Base-by-base conservation (phyloP, 2,797 vertebrate species). In the Hylomyscus alleni region DNA sequence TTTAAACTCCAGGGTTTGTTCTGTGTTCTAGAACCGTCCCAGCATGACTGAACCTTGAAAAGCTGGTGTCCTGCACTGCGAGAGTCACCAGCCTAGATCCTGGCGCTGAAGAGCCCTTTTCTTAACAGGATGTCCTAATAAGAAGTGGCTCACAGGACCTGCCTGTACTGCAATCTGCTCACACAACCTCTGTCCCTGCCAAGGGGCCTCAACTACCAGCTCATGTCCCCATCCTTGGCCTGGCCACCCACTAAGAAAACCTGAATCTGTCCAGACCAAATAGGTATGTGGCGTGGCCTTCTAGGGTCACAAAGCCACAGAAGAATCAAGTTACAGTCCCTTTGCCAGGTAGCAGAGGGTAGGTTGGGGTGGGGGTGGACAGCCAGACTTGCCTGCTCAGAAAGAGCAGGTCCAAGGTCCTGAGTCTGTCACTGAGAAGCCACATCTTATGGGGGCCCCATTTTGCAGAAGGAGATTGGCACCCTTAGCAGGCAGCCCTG, bases 291-390 rank as follows among this genome's bases (percentile, higher is more conserved):
- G 76, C 31, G 1, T 56, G 40, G 56, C 15, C 19, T 9, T 86
- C 40, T 3, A 5, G 78, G 81, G 76, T 84, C 75, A 87, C 82
- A 22, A 24, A 69, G 58, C 40, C 19, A 60, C 72, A 75, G 78
- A 58, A 95, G 83, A 81, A 92, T 97, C 85, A 0, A 1, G 77
- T 97, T 96, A 95, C 93, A 95, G 77, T 29, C 81, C 40, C 65
- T 88, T 84, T 89, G 72, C 81, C 93, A 81, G 73, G 76, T 37
- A 40, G 40, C 17, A 15, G 7, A 26, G 52, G 29, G 92, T 29
- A 8, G 60, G 44, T 40, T 6, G 7, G 62, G 12, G 62, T 2
- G 44, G 31, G 34, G 31, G 22, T n/a, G 91, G 90, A 88, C 84
- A 95, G 7, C 37, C 17, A 29, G 56, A 29, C 69, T 75, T 75